phyloP scores from a whole-genome alignment of 2,888 invertebrate genomes.

The Chloroclysta siterata region DNA sequence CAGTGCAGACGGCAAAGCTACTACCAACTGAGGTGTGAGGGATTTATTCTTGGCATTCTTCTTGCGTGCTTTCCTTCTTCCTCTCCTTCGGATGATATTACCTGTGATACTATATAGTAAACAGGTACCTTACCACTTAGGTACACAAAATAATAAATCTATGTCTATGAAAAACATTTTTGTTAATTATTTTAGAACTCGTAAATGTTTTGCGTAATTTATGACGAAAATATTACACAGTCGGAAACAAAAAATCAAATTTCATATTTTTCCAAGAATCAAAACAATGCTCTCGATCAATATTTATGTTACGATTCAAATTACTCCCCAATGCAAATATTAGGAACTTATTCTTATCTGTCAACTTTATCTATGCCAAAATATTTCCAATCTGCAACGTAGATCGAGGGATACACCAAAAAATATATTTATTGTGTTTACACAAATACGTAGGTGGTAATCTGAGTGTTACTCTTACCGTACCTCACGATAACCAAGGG shows the following conservation, averaged over 20 bases:
- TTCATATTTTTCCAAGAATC: conserved; percentile 26
- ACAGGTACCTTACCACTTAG: no score
- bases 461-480: conserved; percentile 69
- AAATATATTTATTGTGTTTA: conserved; percentile 82
- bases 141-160: no score
- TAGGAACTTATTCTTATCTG: conserved; percentile 36
- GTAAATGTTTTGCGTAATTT: no score
- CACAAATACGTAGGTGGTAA: conserved; percentile 84
- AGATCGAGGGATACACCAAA: conserved; percentile 70
- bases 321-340: conserved; percentile 37
- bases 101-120: no score
- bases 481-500: conserved; percentile 58
- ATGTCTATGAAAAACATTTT: no score
- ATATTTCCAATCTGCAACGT: conserved; percentile 56
- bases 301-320: conserved; percentile 32
- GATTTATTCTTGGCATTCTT: no score
- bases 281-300: conserved; percentile 18
- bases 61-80: no score
- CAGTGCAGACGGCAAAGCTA: no score
- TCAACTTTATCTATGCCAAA: conserved; percentile 40
- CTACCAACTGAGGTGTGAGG: no score
- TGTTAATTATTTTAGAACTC: no score
- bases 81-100: no score
- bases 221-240: no score
- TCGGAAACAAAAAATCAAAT: conserved; percentile 8